phyloP scores from a whole-genome alignment of 92 coral and sea anemone genomes.

The Phenganax marumi region DNA sequence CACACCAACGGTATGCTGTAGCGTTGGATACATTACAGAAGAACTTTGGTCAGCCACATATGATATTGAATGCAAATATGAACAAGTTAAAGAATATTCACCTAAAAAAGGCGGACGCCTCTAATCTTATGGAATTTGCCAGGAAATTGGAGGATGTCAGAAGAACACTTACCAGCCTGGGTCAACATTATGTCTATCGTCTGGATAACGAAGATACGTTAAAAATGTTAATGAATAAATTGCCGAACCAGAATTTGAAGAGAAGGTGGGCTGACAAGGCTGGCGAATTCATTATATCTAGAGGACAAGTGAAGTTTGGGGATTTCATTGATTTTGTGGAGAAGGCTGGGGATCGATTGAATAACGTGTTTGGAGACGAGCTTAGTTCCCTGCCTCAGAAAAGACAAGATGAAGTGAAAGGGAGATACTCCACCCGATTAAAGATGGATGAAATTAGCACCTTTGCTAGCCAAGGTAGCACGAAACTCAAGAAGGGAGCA shows the following conservation, averaged over 20 bases:
- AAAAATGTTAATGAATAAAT: constrained; percentile 10
- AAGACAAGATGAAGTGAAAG: background rate
- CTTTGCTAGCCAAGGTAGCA: background rate
- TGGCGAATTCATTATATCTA: constrained; percentile 51
- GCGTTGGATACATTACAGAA: constrained; percentile 48
- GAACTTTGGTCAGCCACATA: constrained; percentile 58
- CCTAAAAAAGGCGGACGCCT: constrained; percentile 42
- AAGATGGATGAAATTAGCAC: background rate
- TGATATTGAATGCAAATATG: constrained; percentile 55
- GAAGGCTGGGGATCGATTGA: constrained; percentile 52
- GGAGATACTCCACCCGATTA: background rate
- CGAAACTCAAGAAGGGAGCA: constrained; percentile 10
- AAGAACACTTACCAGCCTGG: constrained; percentile 49
- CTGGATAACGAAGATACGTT: constrained; percentile 55
- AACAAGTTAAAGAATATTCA: constrained; percentile 42
- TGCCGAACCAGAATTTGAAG: constrained; percentile 35
- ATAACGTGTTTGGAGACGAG: constrained; percentile 56
- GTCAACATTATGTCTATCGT: constrained; percentile 39
- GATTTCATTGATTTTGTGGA: constrained; percentile 52
- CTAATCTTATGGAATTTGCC: constrained; percentile 54
- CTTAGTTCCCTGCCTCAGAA: background rate
- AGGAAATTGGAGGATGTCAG: constrained; percentile 52
- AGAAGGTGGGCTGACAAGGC: constrained; percentile 60
- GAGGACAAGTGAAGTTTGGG: constrained; percentile 48
- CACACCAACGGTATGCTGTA: constrained; percentile 44